Evolutionary conservation across 2,797 vertebrate genomes (phyloP), one percentile per base, ranked within the genome.

Genomic region (Psittacula derbiana): DNA sequence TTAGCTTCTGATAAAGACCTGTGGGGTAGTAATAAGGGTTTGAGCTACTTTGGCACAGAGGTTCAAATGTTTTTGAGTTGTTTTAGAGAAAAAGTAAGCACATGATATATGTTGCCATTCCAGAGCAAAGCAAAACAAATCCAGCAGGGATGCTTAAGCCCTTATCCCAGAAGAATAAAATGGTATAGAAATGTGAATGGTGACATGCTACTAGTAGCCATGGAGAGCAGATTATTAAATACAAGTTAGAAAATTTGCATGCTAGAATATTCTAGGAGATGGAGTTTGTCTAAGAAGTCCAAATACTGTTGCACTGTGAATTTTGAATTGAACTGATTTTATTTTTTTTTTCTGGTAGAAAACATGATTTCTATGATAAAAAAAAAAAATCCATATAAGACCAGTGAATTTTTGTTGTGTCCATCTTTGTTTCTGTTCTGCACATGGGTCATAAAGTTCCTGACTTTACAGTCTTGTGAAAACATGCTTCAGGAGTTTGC

Each of bases 321-420:
- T 40, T 65, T 50, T 44, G 12, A 58, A 25, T 25, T 53, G 21
- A 61, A 9, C 7, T 28, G 9, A 43, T 55, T 24, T 33, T 28
- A 12, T 23, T 57, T 40, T 52, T 60, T 60, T 82, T 76, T 81
- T 53, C 33, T 71, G 8, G 4, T 47, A 52, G 25, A 27, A 50
- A 58, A 30, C 4, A 18, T 38, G 11, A 49, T 43, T 43, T 53
- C 11, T 79, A 11, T 47, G 13, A 31, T 17, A 12, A 4, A 36
- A 57, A 47, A 57, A 47, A 24, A 8, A 41, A 36, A 4, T 33
- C 7, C 2, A 52, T 2, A 2, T 41, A 85, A 67, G 16, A 43
- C 10, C 5, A 49, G 43, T 1, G 57, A 18, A 30, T 18, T 64
- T 70, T 33, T 41, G 6, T 13, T 80, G 14, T 0, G 0, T 64